phyloP scores from a whole-genome alignment of 2,113 vertebrate species.

The Tychaedon coryphoeus region DNA sequence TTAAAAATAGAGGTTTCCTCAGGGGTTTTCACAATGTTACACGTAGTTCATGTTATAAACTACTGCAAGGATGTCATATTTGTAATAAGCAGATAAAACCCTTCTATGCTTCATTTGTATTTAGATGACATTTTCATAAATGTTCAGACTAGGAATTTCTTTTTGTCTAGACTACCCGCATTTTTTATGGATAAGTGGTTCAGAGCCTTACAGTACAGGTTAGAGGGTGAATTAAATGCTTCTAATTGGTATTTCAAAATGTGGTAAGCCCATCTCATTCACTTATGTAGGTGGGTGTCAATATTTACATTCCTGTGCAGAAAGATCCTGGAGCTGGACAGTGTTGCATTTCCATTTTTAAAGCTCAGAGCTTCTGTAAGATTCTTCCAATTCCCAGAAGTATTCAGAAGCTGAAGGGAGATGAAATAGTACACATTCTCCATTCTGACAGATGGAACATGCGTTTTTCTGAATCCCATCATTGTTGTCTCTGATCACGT shows the following conservation, averaged over 20 bases:
- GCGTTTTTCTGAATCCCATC: not conserved
- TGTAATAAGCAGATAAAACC: not conserved
- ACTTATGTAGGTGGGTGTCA: not conserved
- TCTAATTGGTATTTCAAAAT: not conserved
- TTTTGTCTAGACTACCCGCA: not conserved
- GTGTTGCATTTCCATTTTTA: not conserved
- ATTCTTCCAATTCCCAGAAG: not conserved
- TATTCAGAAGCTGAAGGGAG: not conserved
- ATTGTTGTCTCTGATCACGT: not conserved
- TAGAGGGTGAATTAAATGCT: not conserved
- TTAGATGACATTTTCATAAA: not conserved
- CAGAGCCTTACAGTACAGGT: not conserved
- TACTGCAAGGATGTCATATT: not conserved
- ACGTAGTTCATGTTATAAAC: accelerated
- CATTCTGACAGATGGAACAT: not conserved
- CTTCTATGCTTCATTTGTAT: not conserved
- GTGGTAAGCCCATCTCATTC: not conserved
- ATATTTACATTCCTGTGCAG: not conserved
- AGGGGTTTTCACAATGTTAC: not conserved
- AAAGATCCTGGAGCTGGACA: not conserved
- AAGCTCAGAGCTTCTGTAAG: not conserved
- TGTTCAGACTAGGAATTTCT: not conserved
- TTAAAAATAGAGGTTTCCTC: not conserved
- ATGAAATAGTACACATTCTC: not conserved
- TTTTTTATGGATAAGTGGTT: not conserved